phyloP scores from a whole-genome alignment of 2,797 vertebrate species.

The Mormyrops boulengeri region DNA sequence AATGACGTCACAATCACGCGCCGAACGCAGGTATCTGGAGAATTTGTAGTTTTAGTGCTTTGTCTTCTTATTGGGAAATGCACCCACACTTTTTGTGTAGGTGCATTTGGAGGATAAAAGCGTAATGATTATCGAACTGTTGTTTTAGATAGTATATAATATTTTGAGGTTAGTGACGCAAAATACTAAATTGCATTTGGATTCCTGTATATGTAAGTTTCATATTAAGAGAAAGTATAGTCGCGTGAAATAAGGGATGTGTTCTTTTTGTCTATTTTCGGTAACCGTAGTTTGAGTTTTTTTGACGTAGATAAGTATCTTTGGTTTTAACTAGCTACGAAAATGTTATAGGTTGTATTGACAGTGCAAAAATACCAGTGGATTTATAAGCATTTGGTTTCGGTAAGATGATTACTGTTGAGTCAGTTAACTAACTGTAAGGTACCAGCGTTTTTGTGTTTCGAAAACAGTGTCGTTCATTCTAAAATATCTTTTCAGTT shows the following conservation, averaged over 20 bases:
- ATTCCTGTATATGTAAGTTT: background rate
- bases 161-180: background rate
- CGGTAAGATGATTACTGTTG: background rate
- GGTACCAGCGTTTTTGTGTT: background rate
- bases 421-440: background rate
- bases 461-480: background rate
- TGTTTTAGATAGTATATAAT: background rate
- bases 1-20: background rate
- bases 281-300: background rate
- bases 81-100: background rate
- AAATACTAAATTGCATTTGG: background rate
- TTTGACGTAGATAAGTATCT: background rate
- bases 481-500: background rate
- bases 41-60: background rate
- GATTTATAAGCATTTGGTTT: background rate
- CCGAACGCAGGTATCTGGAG: background rate
- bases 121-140: background rate
- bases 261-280: background rate
- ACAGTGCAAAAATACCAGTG: background rate
- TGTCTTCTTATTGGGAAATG: background rate
- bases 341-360: background rate
- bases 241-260: background rate
- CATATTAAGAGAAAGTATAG: background rate
- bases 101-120: background rate
- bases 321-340: slow-evolving; percentile 1